Conservation (phyloP, 2,113 vertebrate genomes). For the Channa maculata region DNA sequence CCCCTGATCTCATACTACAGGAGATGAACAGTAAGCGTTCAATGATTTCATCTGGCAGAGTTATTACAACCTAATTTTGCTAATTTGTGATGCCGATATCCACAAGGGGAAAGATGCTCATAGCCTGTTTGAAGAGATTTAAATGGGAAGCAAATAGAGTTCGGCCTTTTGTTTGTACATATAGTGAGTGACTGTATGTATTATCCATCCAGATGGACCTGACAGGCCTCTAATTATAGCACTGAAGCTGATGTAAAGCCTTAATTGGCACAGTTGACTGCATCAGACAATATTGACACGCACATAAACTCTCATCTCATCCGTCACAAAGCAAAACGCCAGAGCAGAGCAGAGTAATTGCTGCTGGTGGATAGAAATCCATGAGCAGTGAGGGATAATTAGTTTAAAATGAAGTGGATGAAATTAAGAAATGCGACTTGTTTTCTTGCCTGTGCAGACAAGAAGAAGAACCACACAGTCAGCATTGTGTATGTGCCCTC, state of each 20-base stretch:
- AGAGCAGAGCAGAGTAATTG: slow-evolving; percentile 16
- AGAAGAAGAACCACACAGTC: slow-evolving; percentile 81
- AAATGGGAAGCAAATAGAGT: not conserved
- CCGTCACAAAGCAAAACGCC: not conserved
- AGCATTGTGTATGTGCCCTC: slow-evolving; percentile 95
- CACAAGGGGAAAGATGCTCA: not conserved
- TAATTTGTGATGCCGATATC: no score
- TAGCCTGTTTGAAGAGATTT: not conserved
- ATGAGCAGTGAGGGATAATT: slow-evolving; percentile 13
- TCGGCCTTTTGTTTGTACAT: not conserved
- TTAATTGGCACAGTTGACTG: slow-evolving; percentile 26
- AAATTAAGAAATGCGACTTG: not conserved
- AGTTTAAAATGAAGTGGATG: slow-evolving; percentile 34
- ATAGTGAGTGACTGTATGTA: slow-evolving; percentile 23
- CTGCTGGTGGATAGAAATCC: slow-evolving; percentile 11
- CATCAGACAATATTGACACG: slow-evolving; percentile 66
- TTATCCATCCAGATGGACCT: slow-evolving; percentile 38
- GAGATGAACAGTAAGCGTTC: slow-evolving; percentile 87
- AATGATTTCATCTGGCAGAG: not conserved
- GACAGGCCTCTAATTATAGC: slow-evolving; percentile 63
- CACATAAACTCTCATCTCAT: slow-evolving; percentile 21
- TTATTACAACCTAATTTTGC: not conserved
- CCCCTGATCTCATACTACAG: slow-evolving; percentile 87
- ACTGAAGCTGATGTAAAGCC: slow-evolving; percentile 30
- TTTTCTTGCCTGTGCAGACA: slow-evolving; percentile 71